Percentiles rank a stretch among this genome's conserved stretches.
Conservation (phyloP, 92 coral and sea anemone genomes). For the Virgularia gustaviana region DNA sequence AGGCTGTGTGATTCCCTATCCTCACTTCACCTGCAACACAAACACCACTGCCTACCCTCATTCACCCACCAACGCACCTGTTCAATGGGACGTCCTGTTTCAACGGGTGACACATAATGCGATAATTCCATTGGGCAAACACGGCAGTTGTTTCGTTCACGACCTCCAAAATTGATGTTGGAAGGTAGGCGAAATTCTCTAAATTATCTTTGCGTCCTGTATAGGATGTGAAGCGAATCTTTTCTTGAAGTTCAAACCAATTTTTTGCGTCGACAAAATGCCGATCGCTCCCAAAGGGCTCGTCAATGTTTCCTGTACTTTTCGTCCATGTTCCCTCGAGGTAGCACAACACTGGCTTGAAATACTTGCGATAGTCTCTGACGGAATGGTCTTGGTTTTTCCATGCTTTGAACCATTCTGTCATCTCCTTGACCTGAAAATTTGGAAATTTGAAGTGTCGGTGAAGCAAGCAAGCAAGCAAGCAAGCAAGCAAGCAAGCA, state of each 20-base stretch:
- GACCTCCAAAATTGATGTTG: slow-evolving; percentile 73
- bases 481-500: too few relatives aligned
- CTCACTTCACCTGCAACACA: too few relatives aligned
- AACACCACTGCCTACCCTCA: background rate
- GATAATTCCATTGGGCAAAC: slow-evolving; percentile 78
- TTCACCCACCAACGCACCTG: background rate
- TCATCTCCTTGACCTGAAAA: slow-evolving; percentile 71
- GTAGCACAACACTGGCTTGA: slow-evolving; percentile 78
- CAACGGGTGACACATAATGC: slow-evolving; percentile 65
- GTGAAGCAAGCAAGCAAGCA: background rate
- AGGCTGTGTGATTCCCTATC: too few relatives aligned
- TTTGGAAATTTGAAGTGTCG: slow-evolving; percentile 48
- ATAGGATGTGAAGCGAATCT: slow-evolving; percentile 87
- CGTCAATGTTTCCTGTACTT: slow-evolving; percentile 62
- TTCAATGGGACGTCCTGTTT: slow-evolving; percentile 57
- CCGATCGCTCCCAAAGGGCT: slow-evolving; percentile 87
- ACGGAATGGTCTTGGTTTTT: slow-evolving; percentile 56
- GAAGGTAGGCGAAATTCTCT: slow-evolving; percentile 81
- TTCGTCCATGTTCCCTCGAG: slow-evolving; percentile 87
- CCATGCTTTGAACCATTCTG: slow-evolving; percentile 91
- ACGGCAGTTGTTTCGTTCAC: slow-evolving; percentile 66
- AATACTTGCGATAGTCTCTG: slow-evolving; percentile 81
- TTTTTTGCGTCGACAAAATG: slow-evolving; percentile 81
- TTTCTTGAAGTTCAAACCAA: slow-evolving; percentile 89
- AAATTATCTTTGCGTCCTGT: slow-evolving; percentile 88